phyloP scores from a whole-genome alignment of 2,113 vertebrate species.

The Anthoscopus minutus region DNA sequence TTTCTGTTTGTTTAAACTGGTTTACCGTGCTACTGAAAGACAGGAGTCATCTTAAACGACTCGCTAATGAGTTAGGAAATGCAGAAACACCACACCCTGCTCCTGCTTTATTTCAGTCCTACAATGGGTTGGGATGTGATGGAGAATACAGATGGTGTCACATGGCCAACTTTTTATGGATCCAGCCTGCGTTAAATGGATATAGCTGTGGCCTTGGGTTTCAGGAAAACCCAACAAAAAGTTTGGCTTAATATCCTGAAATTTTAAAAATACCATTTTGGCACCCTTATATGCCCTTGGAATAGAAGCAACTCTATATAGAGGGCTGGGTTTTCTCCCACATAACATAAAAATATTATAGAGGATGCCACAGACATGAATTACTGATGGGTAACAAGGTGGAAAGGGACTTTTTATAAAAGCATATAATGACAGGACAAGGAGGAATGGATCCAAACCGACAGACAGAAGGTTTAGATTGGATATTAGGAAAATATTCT shows the following conservation, averaged over 20 bases:
- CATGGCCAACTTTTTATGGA: neutral
- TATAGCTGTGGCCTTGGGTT: neutral
- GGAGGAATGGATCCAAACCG: neutral
- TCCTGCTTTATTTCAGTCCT: neutral
- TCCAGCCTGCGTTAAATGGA: neutral
- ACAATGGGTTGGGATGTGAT: constrained; percentile 2
- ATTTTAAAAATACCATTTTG: neutral
- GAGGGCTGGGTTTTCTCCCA: neutral
- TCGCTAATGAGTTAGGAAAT: constrained; percentile 22
- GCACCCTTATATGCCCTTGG: neutral
- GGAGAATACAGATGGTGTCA: constrained; percentile 13
- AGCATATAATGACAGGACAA: neutral
- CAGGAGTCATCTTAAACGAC: neutral
- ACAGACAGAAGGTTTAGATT: neutral
- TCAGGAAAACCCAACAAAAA: neutral
- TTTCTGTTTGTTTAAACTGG: neutral
- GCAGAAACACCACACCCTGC: constrained; percentile 39
- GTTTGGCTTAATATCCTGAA: neutral
- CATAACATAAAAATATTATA: accelerated
- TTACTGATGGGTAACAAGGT: neutral
- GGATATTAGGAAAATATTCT: neutral
- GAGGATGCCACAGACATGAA: neutral
- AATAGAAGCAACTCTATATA: neutral
- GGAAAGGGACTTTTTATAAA: neutral
- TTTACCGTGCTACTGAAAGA: neutral